Percentiles rank a stretch among this genome's conserved stretches.
Evolutionary conservation across 2,888 invertebrate genomes (phyloP).

Genomic region (Thyatira batis): DNA sequence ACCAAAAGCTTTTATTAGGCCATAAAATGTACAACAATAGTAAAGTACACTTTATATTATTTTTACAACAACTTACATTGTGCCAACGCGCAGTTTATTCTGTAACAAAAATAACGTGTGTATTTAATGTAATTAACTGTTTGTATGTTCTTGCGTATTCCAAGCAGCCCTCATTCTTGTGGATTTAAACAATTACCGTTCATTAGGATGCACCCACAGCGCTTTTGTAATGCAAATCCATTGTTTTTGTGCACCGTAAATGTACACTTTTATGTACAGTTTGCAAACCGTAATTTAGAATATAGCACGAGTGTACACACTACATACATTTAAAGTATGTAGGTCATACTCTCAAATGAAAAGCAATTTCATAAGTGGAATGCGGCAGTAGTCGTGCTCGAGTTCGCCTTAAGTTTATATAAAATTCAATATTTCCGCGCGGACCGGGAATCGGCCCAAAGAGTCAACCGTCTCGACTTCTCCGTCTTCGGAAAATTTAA

Average conservation of each 20-base stretch:
- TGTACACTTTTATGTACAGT: constrained; percentile 10
- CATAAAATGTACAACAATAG: not conserved
- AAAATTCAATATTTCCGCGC: constrained; percentile 61
- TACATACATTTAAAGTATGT: not conserved
- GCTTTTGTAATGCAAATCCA: constrained; percentile 70
- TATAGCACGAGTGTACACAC: not conserved
- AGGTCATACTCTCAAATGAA: constrained; percentile 31
- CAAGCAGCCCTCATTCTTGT: constrained; percentile 53
- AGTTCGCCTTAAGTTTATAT: constrained; percentile 46
- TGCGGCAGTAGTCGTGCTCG: constrained; percentile 31
- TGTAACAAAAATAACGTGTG: constrained; percentile 38
- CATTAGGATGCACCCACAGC: constrained; percentile 60
- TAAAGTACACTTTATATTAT: constrained; percentile 12
- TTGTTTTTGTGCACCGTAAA: constrained; percentile 52
- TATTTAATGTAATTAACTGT: constrained; percentile 56
- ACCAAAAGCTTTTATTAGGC: not conserved
- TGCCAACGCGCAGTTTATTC: constrained; percentile 15
- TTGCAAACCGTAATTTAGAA: constrained; percentile 19
- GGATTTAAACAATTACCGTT: constrained; percentile 71
- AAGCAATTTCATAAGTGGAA: constrained; percentile 58
- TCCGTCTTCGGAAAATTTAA: constrained; percentile 45
- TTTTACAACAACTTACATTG: constrained; percentile 12
- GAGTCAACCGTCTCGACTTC: constrained; percentile 44
- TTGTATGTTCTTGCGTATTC: constrained; percentile 51
- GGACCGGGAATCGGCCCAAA: constrained; percentile 21